Evolutionary conservation across 2,113 vertebrate genomes (phyloP), one percentile per base, ranked within the genome.

Genomic region (Balaeniceps rex): DNA sequence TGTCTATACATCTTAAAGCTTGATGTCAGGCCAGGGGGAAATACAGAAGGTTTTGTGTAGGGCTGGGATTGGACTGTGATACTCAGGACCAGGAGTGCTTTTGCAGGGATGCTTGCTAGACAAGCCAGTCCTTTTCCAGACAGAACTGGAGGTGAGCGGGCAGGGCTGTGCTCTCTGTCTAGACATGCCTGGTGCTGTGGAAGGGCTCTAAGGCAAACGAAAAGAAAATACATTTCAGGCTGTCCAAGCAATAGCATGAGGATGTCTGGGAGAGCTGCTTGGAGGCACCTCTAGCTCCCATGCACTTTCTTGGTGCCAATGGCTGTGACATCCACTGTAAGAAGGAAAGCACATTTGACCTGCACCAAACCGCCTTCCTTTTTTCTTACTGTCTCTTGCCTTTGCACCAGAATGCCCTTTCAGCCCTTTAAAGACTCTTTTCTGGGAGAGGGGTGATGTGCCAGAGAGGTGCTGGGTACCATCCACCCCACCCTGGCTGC

Each of bases 121-220:
- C 0, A 4, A 64, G 34, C 28, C 1, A 0, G 29, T 47, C 19
- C 42, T 81, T 38, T 26, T 80, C 80, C 64, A 10, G 2, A 5
- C 11, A 28, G 40, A 44, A 11, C 7, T 42, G 47, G 49, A 79
- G 69, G 16, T 9, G 34, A 80, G 68, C 58, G 88, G 64, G 16
- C 83, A 77, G 58, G 49, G 68, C 36, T 88, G 36, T 42, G 86
- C 13, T 46, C 40, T 65, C 14, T 1, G 1, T 14, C 24, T 31
- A 55, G 46, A 25, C 42, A 10, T 22, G 28, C 24, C 63, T 71
- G 38, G 14, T 51, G 40, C 40, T 86, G 29, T 18, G 19, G 10
- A 66, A 86, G 4, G 31, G 28, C 25, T 70, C 21, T 42, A 54
- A 71, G 71, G 51, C 12, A 23, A 83, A 66, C 77, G 25, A 42